These are phyloP conservation scores for Rhinophrynus dorsalis DNA, from an alignment of 2,797 vertebrate species.

Conservation along the genomic window DNA sequence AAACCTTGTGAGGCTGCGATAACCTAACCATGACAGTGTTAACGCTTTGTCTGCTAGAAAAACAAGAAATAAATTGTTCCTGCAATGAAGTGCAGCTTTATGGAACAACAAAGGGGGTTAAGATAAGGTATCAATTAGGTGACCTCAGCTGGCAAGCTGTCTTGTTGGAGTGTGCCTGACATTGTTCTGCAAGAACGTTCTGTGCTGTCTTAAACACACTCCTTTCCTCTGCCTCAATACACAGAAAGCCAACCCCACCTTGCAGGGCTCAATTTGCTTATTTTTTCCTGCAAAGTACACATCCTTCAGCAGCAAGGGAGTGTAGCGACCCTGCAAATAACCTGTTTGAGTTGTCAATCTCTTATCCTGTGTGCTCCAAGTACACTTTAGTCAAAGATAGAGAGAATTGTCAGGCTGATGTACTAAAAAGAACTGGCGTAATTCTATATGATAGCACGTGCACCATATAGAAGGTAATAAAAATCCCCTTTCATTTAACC, in stretches of 20 bases:
- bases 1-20: slow-evolving; percentile 59
- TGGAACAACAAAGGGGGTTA: slow-evolving; percentile 10
- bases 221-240: slow-evolving; percentile 59
- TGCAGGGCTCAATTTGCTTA: slow-evolving; percentile 39
- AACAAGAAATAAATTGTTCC: not conserved
- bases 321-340: slow-evolving; percentile 47
- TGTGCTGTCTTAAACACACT: slow-evolving; percentile 61
- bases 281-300: slow-evolving; percentile 53
- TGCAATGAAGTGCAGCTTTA: not conserved
- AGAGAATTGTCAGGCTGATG: too few relatives aligned
- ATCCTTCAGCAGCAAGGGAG: slow-evolving; percentile 50
- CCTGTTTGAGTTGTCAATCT: slow-evolving; percentile 37
- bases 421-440: too few relatives aligned
- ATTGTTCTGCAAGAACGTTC: slow-evolving; percentile 65
- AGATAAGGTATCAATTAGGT: slow-evolving; percentile 51
- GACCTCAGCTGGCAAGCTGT: slow-evolving; percentile 58
- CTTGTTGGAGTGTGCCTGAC: slow-evolving; percentile 68
- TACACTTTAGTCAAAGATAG: not conserved
- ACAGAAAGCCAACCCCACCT: slow-evolving; percentile 52
- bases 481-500: too few relatives aligned
- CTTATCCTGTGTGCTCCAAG: slow-evolving; percentile 34
- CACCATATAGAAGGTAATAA: too few relatives aligned
- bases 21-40: slow-evolving; percentile 61
- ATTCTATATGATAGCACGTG: too few relatives aligned
- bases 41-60: slow-evolving; percentile 28